A percentile compares a stretch with the other conserved stretches of the same genome.
These are phyloP conservation scores for Mycteria americana DNA, from an alignment of 2,797 vertebrate species.

Conservation along the genomic window DNA sequence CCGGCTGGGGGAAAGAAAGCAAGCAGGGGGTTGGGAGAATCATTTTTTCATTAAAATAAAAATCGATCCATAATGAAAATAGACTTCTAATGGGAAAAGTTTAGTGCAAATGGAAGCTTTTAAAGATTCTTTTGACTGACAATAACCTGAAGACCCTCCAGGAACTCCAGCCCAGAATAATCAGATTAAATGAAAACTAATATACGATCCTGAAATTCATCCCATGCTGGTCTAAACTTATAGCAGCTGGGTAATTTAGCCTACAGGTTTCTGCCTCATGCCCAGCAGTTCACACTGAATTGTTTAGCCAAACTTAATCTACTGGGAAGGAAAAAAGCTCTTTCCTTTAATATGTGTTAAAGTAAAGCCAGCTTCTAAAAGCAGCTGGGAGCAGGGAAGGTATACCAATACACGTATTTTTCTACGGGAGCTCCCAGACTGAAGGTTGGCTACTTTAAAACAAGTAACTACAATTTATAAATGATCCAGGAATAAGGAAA, in stretches of 20 bases:
- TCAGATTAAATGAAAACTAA: slow-evolving; percentile 70
- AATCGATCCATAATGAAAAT: slow-evolving; percentile 24
- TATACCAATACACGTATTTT: background rate
- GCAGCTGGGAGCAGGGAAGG: slow-evolving; percentile 9
- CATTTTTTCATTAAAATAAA: slow-evolving; percentile 44
- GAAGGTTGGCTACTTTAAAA: background rate
- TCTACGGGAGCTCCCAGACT: background rate
- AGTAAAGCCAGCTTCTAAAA: slow-evolving; percentile 41
- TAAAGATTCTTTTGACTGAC: slow-evolving; percentile 63
- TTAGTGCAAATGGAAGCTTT: slow-evolving; percentile 59
- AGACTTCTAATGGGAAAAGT: slow-evolving; percentile 36
- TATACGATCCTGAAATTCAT: slow-evolving; percentile 58
- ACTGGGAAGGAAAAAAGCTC: slow-evolving; percentile 5
- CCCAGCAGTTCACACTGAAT: slow-evolving; percentile 64
- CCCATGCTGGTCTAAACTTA: slow-evolving; percentile 58
- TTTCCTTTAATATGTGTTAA: slow-evolving; percentile 32
- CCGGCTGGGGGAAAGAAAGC: background rate
- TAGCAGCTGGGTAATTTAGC: slow-evolving; percentile 59
- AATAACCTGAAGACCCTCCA: slow-evolving; percentile 68
- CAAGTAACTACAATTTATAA: background rate
- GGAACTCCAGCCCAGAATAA: slow-evolving; percentile 65
- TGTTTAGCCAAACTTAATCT: slow-evolving; percentile 59
- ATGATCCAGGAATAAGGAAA: background rate
- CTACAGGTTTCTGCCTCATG: slow-evolving; percentile 63
- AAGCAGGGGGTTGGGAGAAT: background rate